These are phyloP conservation scores for Xestia xanthographa DNA, from an alignment of 2,888 invertebrate genomes.

Conservation along the genomic window DNA sequence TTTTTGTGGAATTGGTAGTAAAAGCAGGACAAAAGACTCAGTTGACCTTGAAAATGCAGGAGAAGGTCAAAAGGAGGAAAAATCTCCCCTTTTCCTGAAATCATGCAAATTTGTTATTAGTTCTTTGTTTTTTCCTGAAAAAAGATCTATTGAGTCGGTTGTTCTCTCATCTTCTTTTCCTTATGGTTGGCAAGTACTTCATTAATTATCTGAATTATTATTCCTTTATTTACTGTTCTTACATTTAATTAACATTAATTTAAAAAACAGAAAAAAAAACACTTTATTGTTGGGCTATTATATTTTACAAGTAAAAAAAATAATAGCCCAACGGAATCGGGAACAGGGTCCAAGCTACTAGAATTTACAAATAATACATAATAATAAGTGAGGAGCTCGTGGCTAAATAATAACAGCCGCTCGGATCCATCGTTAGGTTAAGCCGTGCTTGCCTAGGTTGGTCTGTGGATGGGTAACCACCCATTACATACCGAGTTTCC, in stretches of 20 bases:
- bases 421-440: too few relatives aligned
- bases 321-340: too few relatives aligned
- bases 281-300: too few relatives aligned
- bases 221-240: too few relatives aligned
- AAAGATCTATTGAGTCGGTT: conserved; percentile 20
- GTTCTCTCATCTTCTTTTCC: not conserved
- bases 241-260: too few relatives aligned
- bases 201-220: conserved; percentile 1
- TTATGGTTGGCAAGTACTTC: not conserved
- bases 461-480: too few relatives aligned
- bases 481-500: too few relatives aligned
- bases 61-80: conserved; percentile 8
- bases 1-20: not conserved
- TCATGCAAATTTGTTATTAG: conserved; percentile 2
- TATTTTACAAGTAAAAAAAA: too few relatives aligned
- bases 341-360: too few relatives aligned
- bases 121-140: conserved; percentile 31
- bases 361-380: not conserved
- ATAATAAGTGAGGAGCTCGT: not conserved
- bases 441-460: too few relatives aligned
- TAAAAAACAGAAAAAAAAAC: too few relatives aligned
- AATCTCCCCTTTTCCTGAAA: not conserved
- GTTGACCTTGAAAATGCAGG: conserved; percentile 3
- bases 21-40: conserved; percentile 1
- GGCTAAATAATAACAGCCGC: too few relatives aligned